These are phyloP conservation scores for Plutomurus gul DNA, from an alignment of 1,140 invertebrate species.

Conservation along the genomic window DNA sequence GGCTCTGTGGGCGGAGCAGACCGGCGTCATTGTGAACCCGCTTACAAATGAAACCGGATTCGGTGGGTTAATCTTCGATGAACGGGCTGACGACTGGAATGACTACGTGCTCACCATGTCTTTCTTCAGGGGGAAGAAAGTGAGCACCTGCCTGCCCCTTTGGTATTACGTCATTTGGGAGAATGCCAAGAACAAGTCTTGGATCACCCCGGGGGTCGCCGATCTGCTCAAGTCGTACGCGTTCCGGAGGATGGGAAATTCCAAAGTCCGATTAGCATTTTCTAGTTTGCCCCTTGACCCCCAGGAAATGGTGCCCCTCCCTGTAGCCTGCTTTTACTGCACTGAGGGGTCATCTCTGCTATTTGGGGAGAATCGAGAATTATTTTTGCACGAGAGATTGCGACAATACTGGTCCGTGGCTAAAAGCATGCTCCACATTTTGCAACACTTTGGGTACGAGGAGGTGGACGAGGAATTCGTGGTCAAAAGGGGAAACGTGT, in stretches of 20 bases:
- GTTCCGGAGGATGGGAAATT: not conserved
- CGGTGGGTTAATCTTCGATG: constrained; percentile 10
- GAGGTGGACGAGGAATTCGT: constrained; percentile 8
- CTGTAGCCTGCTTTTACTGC: constrained; percentile 36
- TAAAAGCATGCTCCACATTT: not conserved
- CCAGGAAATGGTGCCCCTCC: constrained; percentile 23
- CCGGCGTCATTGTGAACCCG: not conserved
- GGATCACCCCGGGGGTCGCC: not conserved
- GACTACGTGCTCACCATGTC: constrained; percentile 11
- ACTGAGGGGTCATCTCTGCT: constrained; percentile 22
- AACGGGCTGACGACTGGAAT: constrained; percentile 22
- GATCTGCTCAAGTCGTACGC: constrained; percentile 18
- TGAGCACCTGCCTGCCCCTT: not conserved
- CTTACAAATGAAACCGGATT: constrained; percentile 4
- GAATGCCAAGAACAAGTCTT: not conserved
- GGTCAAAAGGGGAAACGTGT: not conserved
- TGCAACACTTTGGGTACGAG: not conserved
- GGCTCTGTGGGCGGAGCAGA: not conserved
- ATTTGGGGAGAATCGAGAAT: not conserved
- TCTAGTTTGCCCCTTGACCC: constrained; percentile 7
- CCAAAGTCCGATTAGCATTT: constrained; percentile 10
- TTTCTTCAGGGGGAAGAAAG: constrained; percentile 31
- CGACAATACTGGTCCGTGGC: not conserved
- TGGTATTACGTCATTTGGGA: constrained; percentile 38
- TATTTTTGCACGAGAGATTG: constrained; percentile 4